phyloP scores from a whole-genome alignment of 1,140 invertebrate genomes.

The Dreissena rostriformis region DNA sequence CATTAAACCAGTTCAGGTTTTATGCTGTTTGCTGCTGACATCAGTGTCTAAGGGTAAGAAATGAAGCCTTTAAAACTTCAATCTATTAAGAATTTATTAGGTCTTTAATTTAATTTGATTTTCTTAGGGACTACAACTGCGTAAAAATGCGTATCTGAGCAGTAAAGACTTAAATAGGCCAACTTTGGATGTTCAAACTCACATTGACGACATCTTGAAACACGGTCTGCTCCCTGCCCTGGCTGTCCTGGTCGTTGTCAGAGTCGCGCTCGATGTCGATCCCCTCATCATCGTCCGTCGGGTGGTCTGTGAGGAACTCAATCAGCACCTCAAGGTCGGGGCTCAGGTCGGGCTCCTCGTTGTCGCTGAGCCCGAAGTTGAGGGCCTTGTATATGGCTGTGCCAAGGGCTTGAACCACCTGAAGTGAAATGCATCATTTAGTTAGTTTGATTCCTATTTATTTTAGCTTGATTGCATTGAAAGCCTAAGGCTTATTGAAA shows the following conservation, averaged over 20 bases:
- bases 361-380: constrained; percentile 91
- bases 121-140: no score
- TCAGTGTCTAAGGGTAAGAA: no score
- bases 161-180: no score
- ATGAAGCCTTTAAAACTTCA: no score
- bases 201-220: constrained; percentile 78
- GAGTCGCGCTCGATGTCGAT: constrained; percentile 78
- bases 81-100: no score
- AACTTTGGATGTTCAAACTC: constrained; percentile 18
- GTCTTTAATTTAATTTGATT: no score
- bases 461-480: no score
- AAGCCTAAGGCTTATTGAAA: no score
- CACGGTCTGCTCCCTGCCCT: constrained; percentile 64
- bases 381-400: constrained; percentile 92
- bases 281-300: constrained; percentile 76
- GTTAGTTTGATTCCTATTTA: no score
- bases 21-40: no score
- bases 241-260: constrained; percentile 59
- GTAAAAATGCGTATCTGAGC: no score
- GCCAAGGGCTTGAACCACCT: constrained; percentile 91
- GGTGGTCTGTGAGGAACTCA: constrained; percentile 87
- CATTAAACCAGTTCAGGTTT: no score
- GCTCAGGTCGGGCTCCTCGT: constrained; percentile 92
- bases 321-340: constrained; percentile 92
- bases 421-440: constrained; percentile 74